These are phyloP conservation scores for Cosmia trapezina DNA, from an alignment of 2,888 invertebrate genomes.

Conservation along the genomic window DNA sequence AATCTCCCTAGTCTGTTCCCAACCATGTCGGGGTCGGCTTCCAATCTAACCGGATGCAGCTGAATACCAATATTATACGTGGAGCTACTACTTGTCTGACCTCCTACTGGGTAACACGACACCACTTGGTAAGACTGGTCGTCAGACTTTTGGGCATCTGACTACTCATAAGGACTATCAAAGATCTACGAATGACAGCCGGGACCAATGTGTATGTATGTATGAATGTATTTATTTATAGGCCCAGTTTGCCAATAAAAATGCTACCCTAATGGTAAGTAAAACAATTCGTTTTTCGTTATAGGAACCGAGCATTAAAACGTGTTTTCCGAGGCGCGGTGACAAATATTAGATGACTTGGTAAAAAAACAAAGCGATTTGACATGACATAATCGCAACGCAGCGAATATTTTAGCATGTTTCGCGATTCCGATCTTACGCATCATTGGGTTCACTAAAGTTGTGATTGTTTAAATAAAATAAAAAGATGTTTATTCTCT, in stretches of 20 bases:
- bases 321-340: not conserved
- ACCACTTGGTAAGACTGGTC: not conserved
- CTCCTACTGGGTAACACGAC: not conserved
- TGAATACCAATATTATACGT: not conserved
- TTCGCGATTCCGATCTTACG: conserved; percentile 34
- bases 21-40: not conserved
- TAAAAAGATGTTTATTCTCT: conserved; percentile 5
- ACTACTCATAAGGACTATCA: not conserved
- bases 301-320: too few species aligned
- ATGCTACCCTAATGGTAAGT: too few species aligned
- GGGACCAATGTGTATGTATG: too few species aligned
- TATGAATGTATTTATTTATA: too few species aligned
- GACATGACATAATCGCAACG: conserved; percentile 40
- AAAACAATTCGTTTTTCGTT: too few species aligned
- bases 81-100: not conserved
- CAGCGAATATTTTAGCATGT: conserved; percentile 15
- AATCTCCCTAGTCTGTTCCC: not conserved
- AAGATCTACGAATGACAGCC: not conserved
- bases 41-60: not conserved
- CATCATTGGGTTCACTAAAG: conserved; percentile 14
- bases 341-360: conserved; percentile 9
- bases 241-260: too few species aligned
- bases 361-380: conserved; percentile 18
- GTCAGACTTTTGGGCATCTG: not conserved
- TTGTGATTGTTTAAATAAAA: conserved; percentile 6